Evolutionary conservation across 2,888 invertebrate species (phyloP), one percentile per base, ranked within the genome.

Genomic region (Cordilura impudica): DNA sequence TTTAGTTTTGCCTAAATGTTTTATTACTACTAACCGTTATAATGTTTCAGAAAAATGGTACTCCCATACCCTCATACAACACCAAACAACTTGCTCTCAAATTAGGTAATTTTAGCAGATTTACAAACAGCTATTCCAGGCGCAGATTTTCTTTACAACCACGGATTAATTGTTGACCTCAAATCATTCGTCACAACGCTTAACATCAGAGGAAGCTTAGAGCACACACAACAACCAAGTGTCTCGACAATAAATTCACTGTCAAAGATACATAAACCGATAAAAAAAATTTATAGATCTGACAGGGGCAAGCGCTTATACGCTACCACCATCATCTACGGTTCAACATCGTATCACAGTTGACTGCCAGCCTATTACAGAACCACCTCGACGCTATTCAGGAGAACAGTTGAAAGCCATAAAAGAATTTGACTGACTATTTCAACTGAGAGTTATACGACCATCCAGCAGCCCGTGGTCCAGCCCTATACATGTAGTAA

Each of bases 401-500:
- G 53, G 66, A 4, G 66, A 77, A 8, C 65, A 72, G 47, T 54
- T 61, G 4, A 56, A 70, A n/a, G 58, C 35, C 4, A 60, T 60
- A 10, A 78, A 63, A 60, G 74, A 78, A 10, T 78, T 74, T 60
- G 26, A 47, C n/a, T 21, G 21, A 19, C 43, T 78, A 47, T 21
- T 74, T 4, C 69, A 71, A 2, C 31, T 78, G 7, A 67, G 72
- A 16, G 18, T 75, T 23, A 47, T 66, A 29, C 70, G 74, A 12
- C 53, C 74, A 4, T 80, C 69, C 0, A 80, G 67, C 6, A 76
- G 72, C 18, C 39, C 63, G 14, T 75, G 79, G 75, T 47, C 75
- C 18, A 75, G 75, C 14, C 71, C 75, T 21, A 54, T 79, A 1
- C 67, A 75, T 53, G 21, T 75, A 16, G 75, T 69, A 0, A 65